Evolutionary conservation across 2,113 vertebrate genomes (phyloP).

Genomic region (Austrofundulus limnaeus): DNA sequence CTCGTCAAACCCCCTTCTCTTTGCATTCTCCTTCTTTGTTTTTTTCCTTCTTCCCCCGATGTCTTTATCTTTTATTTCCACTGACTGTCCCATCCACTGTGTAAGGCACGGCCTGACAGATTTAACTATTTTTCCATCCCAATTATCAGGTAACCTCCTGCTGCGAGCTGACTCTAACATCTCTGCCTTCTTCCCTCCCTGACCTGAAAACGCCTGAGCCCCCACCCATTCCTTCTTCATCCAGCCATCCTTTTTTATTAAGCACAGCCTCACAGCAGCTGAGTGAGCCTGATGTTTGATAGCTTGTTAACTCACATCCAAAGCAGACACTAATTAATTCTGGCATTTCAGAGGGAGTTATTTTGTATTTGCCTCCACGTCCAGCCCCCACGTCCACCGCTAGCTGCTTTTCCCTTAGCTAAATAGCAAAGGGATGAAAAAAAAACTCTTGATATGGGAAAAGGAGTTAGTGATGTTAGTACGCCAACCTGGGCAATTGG

Average conservation of each 20-base stretch:
- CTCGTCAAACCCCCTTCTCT: not conserved
- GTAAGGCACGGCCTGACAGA: not conserved
- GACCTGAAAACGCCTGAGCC: slow-evolving; percentile 43
- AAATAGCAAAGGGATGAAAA: not conserved
- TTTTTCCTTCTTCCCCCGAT: not conserved
- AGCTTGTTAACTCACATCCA: slow-evolving; percentile 63
- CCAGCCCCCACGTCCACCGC: slow-evolving; percentile 11
- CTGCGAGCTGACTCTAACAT: slow-evolving; percentile 31
- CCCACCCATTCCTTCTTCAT: slow-evolving; percentile 7
- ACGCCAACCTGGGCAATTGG: slow-evolving; percentile 20
- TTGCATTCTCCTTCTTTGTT: not conserved
- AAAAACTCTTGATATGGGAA: slow-evolving; percentile 41
- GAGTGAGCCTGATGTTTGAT: slow-evolving; percentile 46
- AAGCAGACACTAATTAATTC: slow-evolving; percentile 58
- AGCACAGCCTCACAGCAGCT: slow-evolving; percentile 23
- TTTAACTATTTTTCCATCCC: slow-evolving; percentile 54
- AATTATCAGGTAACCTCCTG: slow-evolving; percentile 59
- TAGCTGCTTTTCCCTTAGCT: slow-evolving; percentile 14
- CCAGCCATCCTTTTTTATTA: slow-evolving; percentile 47
- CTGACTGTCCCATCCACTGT: not conserved
- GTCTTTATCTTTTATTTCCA: slow-evolving; percentile 32
- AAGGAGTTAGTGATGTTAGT: slow-evolving; percentile 23
- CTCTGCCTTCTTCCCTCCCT: slow-evolving; percentile 20
- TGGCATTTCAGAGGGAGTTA: slow-evolving; percentile 62
- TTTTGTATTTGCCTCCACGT: slow-evolving; percentile 54